A percentile compares a stretch with the other conserved stretches of the same genome.
Conservation (phyloP, 2,113 vertebrate species). For the Tympanuchus pallidicinctus region DNA sequence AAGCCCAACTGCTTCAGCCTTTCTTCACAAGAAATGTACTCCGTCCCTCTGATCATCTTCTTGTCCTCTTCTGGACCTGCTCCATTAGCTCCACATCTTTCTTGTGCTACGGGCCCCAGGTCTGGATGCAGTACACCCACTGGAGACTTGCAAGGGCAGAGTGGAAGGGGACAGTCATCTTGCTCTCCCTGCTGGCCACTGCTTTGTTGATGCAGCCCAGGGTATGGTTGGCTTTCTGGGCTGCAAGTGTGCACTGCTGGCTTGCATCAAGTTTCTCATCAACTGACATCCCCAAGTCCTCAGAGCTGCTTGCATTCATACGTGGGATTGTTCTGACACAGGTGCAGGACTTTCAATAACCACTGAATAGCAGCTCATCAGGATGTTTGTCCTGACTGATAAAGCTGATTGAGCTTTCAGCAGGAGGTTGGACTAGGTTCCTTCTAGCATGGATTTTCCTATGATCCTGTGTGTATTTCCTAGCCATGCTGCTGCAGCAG, state of each 20-base stretch:
- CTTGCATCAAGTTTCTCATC: not conserved
- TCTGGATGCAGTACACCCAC: not conserved
- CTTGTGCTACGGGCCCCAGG: not conserved
- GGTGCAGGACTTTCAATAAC: not conserved
- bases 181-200: not conserved
- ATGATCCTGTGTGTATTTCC: rapidly evolving
- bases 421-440: not conserved
- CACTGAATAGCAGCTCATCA: not conserved
- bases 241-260: not conserved
- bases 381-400: not conserved
- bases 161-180: not conserved
- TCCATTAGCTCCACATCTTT: not conserved
- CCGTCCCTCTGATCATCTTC: not conserved
- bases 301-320: not conserved
- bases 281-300: not conserved
- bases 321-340: not conserved
- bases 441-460: not conserved
- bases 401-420: not conserved
- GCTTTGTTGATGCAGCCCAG: not conserved
- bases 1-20: not conserved
- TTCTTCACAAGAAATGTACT: not conserved
- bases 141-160: not conserved
- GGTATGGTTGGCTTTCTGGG: not conserved
- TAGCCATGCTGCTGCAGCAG: not conserved
- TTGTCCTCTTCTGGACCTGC: not conserved